Base-by-base conservation (phyloP, 2,797 vertebrate genomes). In the Microcaecilia unicolor region DNA sequence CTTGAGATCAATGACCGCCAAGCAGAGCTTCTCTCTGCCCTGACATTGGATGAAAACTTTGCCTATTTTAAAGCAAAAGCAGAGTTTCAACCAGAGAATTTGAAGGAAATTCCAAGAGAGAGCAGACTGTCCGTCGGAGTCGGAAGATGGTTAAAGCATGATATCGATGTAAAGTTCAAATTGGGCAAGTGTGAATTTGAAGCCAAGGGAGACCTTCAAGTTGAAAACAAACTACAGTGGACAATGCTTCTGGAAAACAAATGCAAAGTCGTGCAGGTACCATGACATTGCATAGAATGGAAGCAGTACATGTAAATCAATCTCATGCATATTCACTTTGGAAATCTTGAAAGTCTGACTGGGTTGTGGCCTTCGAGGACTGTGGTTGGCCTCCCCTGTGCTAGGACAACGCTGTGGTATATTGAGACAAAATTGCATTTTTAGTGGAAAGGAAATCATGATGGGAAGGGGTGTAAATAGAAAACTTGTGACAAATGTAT, bases 231-330 rank as follows among this genome's bases (percentile, higher is more conserved):
- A 41, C 66, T 86, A 36, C 76, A 71, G 42, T 82, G 80, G 72
- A 64, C 63, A 26, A 49, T 78, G 30, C 20, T 65, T 38, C 44
- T 81, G 28, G 52, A 77, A 62, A 88, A 81, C 56, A 84, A 84
- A 58, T 89, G 85, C 35, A 66, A 72, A 21, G 16, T 35, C 15
- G 43, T 85, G 40, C 73, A 79, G 86, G 88, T 89, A 66, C 11
- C 15, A 9, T 3, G 8, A 20, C n/a, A n/a, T n/a, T n/a, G n/a
- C n/a, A n/a, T n/a, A n/a, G n/a, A n/a, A n/a, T n/a, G n/a, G n/a
- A n/a, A n/a, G n/a, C n/a, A n/a, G n/a, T n/a, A n/a, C n/a, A n/a
- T n/a, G n/a, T n/a, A n/a, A n/a, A n/a, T n/a, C n/a, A n/a, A n/a
- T n/a, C n/a, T n/a, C n/a, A n/a, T n/a, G n/a, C n/a, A n/a, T n/a